Conservation (phyloP, 2,888 invertebrate species). For the Rhamnusium bicolor region DNA sequence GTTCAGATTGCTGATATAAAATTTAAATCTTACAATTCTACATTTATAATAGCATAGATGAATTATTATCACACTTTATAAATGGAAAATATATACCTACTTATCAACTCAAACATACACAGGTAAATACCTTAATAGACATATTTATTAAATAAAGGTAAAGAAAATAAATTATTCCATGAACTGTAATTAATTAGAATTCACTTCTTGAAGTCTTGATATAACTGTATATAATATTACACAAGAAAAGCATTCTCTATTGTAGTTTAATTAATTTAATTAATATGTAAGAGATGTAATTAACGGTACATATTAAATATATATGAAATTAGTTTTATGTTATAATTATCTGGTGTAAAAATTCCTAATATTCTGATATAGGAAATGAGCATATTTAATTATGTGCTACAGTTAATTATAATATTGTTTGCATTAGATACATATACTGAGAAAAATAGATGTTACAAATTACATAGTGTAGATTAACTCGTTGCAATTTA, state of each 20-base stretch:
- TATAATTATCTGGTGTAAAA: slow-evolving; percentile 1
- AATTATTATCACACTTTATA: too few species aligned
- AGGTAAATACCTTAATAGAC: background rate
- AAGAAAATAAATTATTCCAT: background rate
- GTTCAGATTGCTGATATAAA: too few species aligned
- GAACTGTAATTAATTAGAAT: background rate
- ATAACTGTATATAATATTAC: slow-evolving; percentile 20
- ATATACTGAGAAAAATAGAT: background rate
- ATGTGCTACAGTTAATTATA: background rate
- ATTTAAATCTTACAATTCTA: too few species aligned
- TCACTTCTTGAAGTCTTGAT: background rate
- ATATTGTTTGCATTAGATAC: background rate
- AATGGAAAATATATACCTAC: too few species aligned
- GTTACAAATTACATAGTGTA: too few species aligned
- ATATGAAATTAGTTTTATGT: slow-evolving; percentile 3
- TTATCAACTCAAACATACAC: too few species aligned
- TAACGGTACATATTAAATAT: slow-evolving; percentile 22
- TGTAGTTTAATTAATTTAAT: slow-evolving; percentile 26
- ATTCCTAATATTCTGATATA: background rate
- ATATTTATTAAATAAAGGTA: background rate
- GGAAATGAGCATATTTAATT: background rate
- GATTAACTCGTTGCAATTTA: too few species aligned
- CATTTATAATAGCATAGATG: too few species aligned
- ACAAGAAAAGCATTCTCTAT: background rate
- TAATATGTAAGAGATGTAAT: slow-evolving; percentile 8